Conservation (phyloP, 2,113 vertebrate species). For the Ramphastos sulfuratus region DNA sequence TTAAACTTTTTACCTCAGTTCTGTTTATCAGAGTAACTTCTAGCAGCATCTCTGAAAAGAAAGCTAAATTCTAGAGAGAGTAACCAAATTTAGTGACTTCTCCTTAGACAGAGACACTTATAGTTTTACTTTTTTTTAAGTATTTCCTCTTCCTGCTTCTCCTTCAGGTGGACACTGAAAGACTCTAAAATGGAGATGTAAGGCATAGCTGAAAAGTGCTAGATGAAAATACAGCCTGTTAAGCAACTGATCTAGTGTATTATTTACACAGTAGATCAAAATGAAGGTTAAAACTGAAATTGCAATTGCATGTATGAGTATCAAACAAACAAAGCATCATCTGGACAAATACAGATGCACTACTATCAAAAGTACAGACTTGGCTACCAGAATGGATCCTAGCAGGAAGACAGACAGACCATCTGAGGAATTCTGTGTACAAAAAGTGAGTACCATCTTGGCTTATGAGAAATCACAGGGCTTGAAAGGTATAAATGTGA, state of each 20-base stretch:
- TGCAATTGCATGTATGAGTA: not conserved
- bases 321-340: not conserved
- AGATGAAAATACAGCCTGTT: not conserved
- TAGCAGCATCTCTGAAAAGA: not conserved
- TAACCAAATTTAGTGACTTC: not conserved
- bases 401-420: not conserved
- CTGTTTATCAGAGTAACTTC: not conserved
- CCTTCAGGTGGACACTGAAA: not conserved
- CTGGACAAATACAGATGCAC: not conserved
- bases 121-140: not conserved
- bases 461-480: not conserved
- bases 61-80: not conserved
- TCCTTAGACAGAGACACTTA: not conserved
- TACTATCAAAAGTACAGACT: not conserved
- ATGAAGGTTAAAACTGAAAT: slow-evolving; percentile 2
- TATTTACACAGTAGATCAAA: slow-evolving; percentile 22
- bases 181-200: not conserved
- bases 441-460: not conserved
- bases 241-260: not conserved
- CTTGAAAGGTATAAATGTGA: not conserved
- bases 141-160: not conserved
- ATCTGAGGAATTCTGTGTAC: not conserved
- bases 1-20: not conserved
- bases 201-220: not conserved
- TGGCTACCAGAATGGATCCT: not conserved